These are phyloP conservation scores for Rhopilema esculentum DNA, from an alignment of 30 jellyfish, hydroid and myxozoan species.

Conservation along the genomic window DNA sequence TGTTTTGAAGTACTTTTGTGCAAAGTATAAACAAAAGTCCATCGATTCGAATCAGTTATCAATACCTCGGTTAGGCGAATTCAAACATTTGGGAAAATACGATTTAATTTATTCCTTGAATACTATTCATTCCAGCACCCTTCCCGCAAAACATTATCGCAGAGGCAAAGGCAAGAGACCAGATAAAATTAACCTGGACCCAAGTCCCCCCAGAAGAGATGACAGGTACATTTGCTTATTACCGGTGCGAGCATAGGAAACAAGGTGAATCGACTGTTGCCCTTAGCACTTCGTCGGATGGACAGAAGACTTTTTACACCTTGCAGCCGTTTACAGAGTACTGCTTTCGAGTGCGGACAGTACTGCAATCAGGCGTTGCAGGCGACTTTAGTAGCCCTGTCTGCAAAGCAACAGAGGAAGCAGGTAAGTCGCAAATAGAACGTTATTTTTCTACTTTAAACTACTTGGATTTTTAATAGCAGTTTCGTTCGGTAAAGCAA, in stretches of 20 bases:
- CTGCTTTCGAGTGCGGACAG: slow-evolving; percentile 32
- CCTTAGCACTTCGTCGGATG: not conserved
- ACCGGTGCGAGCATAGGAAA: not conserved
- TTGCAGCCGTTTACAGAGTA: slow-evolving; percentile 34
- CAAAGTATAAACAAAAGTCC: too few species aligned
- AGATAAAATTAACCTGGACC: slow-evolving; percentile 24
- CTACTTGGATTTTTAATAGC: too few species aligned
- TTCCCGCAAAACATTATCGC: slow-evolving; percentile 34
- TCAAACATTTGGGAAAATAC: too few species aligned
- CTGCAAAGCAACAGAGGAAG: slow-evolving; percentile 49
- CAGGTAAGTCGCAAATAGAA: slow-evolving; percentile 17
- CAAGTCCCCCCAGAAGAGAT: slow-evolving; percentile 27
- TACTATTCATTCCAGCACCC: slow-evolving; percentile 19
- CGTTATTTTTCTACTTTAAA: too few species aligned
- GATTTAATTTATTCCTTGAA: not conserved
- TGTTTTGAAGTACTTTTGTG: too few species aligned
- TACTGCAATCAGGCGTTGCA: slow-evolving; percentile 3
- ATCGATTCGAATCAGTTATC: too few species aligned
- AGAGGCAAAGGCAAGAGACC: not conserved
- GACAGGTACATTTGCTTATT: not conserved
- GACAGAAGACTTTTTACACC: not conserved
- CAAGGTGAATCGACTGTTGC: not conserved
- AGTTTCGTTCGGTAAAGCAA: too few species aligned
- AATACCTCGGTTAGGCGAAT: too few species aligned
- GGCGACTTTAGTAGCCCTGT: slow-evolving; percentile 34